A percentile compares a stretch with the other conserved stretches of the same genome.
phyloP scores from a whole-genome alignment of 2,797 vertebrate genomes.

The Aythya fuligula region DNA sequence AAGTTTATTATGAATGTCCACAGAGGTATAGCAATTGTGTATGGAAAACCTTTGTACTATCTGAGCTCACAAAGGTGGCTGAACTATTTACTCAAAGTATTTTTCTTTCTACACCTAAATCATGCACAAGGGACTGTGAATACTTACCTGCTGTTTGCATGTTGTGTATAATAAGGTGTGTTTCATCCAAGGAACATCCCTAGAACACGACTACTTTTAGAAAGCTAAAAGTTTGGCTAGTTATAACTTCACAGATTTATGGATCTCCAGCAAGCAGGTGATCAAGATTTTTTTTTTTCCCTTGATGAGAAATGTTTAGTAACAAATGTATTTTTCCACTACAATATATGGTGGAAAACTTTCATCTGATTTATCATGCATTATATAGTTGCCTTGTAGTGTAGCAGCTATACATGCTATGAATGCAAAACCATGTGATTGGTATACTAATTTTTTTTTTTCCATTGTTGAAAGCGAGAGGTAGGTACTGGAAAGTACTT shows the following conservation, averaged over 20 bases:
- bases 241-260: not conserved
- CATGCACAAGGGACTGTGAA: not conserved
- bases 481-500: not conserved
- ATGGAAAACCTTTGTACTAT: not conserved
- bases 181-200: not conserved
- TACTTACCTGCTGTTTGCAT: not conserved
- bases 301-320: not conserved
- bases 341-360: not conserved
- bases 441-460: not conserved
- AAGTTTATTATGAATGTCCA: not conserved
- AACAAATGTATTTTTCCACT: not conserved
- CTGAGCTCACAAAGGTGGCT: not conserved
- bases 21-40: not conserved
- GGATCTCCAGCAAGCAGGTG: not conserved
- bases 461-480: not conserved
- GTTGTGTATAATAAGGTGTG: not conserved
- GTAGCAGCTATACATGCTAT: not conserved
- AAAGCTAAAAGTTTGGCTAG: not conserved
- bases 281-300: not conserved
- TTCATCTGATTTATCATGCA: not conserved
- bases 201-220: rapidly evolving
- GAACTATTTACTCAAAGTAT: not conserved
- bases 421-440: not conserved
- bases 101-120: not conserved
- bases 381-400: not conserved